phyloP scores from a whole-genome alignment of 2,888 invertebrate species.

The Alitta virens region DNA sequence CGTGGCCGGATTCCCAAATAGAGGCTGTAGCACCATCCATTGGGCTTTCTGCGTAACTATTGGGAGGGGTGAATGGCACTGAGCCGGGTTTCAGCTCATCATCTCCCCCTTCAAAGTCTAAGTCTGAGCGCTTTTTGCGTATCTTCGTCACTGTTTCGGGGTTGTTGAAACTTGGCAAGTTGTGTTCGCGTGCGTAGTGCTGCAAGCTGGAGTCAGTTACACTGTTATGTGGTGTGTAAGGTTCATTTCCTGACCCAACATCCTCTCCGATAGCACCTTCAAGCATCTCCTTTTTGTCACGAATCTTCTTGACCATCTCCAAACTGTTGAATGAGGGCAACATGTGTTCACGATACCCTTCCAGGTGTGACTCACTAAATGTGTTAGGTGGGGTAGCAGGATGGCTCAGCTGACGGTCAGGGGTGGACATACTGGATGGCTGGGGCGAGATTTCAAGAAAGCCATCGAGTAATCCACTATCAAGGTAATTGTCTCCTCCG shows the following conservation, averaged over 20 bases:
- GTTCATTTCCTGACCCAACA: conserved; percentile 27
- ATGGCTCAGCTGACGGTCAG: conserved; percentile 25
- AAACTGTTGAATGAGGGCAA: conserved; percentile 58
- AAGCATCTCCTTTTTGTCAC: conserved; percentile 53
- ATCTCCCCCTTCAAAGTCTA: background rate
- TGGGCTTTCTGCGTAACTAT: conserved; percentile 11
- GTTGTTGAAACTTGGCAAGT: conserved; percentile 8
- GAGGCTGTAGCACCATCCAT: background rate
- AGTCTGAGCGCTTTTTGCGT: conserved; percentile 1
- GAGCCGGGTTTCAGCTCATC: background rate
- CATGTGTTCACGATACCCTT: conserved; percentile 28
- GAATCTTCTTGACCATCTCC: conserved; percentile 58
- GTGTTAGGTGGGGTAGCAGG: conserved; percentile 56
- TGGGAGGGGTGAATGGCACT: conserved; percentile 9
- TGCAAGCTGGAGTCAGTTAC: conserved; percentile 47
- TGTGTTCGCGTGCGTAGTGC: conserved; percentile 5
- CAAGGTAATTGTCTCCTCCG: background rate
- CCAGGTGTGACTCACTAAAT: conserved; percentile 40
- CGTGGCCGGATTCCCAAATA: background rate
- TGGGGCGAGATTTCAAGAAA: background rate
- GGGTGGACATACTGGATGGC: background rate
- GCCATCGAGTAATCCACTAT: no score
- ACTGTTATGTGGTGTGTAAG: conserved; percentile 57
- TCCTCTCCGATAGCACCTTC: conserved; percentile 16
- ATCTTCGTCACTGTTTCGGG: conserved; percentile 6